Conservation (phyloP, 2,888 invertebrate species). For the Apodemia duryi region DNA sequence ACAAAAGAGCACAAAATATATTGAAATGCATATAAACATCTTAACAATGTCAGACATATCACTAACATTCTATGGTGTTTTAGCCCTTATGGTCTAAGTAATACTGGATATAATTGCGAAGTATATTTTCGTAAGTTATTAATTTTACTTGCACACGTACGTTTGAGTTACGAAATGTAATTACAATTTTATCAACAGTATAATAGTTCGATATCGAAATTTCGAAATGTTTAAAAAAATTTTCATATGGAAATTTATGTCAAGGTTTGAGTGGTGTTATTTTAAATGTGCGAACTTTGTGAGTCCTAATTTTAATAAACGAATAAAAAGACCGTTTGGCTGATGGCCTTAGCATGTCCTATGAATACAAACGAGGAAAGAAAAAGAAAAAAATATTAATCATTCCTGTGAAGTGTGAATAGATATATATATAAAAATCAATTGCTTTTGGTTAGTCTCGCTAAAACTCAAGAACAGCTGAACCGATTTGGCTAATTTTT, state of each 20-base stretch:
- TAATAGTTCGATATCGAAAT: conserved; percentile 41
- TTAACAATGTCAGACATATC: conserved; percentile 8
- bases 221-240: conserved; percentile 49
- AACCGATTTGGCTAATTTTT: too few relatives aligned
- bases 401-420: too few relatives aligned
- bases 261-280: conserved; percentile 42
- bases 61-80: not conserved
- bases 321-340: too few relatives aligned
- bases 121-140: not conserved
- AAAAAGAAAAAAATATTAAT: too few relatives aligned
- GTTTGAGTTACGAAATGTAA: conserved; percentile 55
- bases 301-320: too few relatives aligned
- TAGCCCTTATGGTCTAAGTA: not conserved
- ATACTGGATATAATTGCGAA: not conserved
- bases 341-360: too few relatives aligned
- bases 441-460: too few relatives aligned
- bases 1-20: not conserved
- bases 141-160: conserved; percentile 37
- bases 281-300: not conserved
- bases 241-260: conserved; percentile 54
- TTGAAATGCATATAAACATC: conserved; percentile 3
- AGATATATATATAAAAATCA: too few relatives aligned
- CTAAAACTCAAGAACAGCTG: too few relatives aligned
- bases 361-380: too few relatives aligned
- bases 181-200: conserved; percentile 49